Conservation (phyloP, 1,140 invertebrate genomes). For the Philotrypesis tridentata region DNA sequence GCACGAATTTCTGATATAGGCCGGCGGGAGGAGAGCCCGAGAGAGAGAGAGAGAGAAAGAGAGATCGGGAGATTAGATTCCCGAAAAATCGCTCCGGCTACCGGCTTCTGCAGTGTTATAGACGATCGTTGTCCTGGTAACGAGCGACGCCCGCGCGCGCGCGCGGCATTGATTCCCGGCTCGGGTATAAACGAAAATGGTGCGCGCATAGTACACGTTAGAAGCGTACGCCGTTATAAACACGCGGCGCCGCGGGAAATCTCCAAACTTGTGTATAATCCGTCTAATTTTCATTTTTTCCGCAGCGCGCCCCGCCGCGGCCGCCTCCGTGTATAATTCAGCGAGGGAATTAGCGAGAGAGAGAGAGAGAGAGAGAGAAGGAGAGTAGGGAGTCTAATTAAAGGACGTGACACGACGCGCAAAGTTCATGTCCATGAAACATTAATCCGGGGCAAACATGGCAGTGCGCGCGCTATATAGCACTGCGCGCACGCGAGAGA, state of each 20-base stretch:
- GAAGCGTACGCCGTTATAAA: too few relatives aligned
- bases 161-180: too few relatives aligned
- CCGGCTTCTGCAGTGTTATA: neutral
- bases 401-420: conserved; percentile 62
- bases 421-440: conserved; percentile 63
- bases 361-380: conserved; percentile 9
- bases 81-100: neutral
- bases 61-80: too few relatives aligned
- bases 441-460: conserved; percentile 71
- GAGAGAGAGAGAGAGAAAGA: too few relatives aligned
- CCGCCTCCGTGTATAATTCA: neutral
- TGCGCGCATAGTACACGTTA: too few relatives aligned
- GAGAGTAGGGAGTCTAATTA: conserved; percentile 65
- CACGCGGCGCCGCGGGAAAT: too few relatives aligned
- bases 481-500: conserved; percentile 52
- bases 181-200: too few relatives aligned
- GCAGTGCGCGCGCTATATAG: conserved; percentile 52
- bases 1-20: too few relatives aligned
- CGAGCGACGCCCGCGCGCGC: too few relatives aligned
- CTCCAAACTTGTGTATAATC: neutral
- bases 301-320: too few relatives aligned
- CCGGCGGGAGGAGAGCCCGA: too few relatives aligned
- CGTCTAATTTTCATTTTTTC: too few relatives aligned
- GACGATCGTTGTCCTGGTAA: neutral
- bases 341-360: neutral